Evolutionary conservation across 2,797 vertebrate species (phyloP).

Genomic region (Lagorchestes hirsutus): DNA sequence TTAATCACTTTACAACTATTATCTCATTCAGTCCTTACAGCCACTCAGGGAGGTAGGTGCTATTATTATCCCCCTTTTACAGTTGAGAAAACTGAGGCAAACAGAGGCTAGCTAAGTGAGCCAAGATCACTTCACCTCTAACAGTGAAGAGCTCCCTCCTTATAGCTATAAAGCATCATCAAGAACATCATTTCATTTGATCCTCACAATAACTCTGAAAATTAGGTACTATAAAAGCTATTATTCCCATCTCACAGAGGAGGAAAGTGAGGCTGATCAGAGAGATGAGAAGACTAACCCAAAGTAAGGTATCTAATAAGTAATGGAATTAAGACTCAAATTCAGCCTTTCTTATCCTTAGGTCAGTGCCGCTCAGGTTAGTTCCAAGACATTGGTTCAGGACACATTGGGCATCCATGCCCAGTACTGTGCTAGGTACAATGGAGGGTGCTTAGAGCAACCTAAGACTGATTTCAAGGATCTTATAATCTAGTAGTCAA

Average conservation of each 20-base stretch:
- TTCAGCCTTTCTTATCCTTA: neutral
- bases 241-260: neutral
- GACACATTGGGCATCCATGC: neutral
- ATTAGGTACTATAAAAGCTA: neutral
- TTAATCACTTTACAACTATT: neutral
- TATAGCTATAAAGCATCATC: neutral
- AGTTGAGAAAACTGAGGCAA: neutral
- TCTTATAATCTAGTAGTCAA: neutral
- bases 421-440: neutral
- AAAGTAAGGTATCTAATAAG: neutral
- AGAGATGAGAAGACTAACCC: neutral
- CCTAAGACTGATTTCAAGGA: neutral
- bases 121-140: neutral
- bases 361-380: accelerated
- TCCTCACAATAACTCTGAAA: neutral
- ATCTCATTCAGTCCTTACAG: neutral
- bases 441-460: neutral
- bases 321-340: neutral
- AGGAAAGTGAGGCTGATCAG: neutral
- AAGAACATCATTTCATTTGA: neutral
- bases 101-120: neutral
- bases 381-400: neutral
- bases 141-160: neutral
- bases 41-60: neutral
- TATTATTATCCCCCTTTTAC: neutral